A percentile compares a stretch with the other conserved stretches of the same genome.
These are phyloP conservation scores for Urocyon cinereoargenteus DNA, from an alignment of 2,797 vertebrate genomes.

Conservation along the genomic window DNA sequence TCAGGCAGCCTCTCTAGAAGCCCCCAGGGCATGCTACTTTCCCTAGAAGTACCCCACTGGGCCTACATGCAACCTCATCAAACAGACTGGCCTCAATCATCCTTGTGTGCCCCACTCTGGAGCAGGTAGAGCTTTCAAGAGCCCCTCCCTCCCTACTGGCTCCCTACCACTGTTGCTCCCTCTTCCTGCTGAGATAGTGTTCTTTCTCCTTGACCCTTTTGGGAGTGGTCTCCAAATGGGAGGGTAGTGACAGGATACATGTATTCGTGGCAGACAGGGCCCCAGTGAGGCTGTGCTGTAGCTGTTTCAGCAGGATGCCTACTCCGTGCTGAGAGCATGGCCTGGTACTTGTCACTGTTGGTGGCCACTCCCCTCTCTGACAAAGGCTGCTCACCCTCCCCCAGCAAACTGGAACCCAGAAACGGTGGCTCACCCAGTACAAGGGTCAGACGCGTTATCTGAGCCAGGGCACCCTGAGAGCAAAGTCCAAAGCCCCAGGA, in stretches of 20 bases:
- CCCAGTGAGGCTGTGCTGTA: not conserved
- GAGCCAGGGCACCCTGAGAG: not conserved
- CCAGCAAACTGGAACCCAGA: not conserved
- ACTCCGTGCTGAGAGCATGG: not conserved
- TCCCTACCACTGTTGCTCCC: not conserved
- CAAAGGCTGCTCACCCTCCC: conserved; percentile 66
- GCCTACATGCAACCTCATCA: not conserved
- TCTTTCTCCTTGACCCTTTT: not conserved
- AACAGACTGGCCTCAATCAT: not conserved
- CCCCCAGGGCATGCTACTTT: conserved; percentile 10
- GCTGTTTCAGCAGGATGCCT: not conserved
- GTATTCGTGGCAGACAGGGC: not conserved
- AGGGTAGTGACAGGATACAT: not conserved
- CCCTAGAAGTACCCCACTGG: not conserved
- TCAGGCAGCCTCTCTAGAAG: not conserved
- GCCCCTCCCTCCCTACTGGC: not conserved
- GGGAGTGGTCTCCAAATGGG: not conserved
- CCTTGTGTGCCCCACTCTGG: not conserved
- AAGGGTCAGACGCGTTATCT: not conserved
- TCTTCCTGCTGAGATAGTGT: conserved; percentile 20
- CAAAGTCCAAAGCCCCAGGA: not conserved
- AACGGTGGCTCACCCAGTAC: not conserved
- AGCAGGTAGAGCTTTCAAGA: not conserved
- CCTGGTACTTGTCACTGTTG: not conserved
- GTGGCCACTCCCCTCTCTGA: conserved; percentile 67